A percentile compares a stretch with the other conserved stretches of the same genome.
Conservation (phyloP, 2,888 invertebrate species). For the Liposcelis brunnea region DNA sequence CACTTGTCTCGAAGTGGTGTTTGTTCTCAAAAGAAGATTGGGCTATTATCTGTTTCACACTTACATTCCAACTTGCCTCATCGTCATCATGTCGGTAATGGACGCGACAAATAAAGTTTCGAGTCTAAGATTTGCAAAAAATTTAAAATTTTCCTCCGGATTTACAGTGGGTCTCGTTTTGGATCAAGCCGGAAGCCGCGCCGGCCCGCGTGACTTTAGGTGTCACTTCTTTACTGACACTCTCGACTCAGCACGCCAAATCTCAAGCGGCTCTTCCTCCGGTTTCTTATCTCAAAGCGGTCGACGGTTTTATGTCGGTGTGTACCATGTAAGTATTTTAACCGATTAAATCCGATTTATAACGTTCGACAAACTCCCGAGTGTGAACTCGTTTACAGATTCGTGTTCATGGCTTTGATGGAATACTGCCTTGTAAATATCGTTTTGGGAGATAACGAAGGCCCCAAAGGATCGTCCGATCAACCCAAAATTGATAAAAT, state of each 20-base stretch:
- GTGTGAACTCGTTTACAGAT: constrained; percentile 29
- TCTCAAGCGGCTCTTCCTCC: constrained; percentile 85
- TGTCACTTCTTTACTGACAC: constrained; percentile 72
- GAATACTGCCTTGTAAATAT: constrained; percentile 83
- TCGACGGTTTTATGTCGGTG: constrained; percentile 84
- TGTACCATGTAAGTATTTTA: constrained; percentile 54
- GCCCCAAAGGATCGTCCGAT: constrained; percentile 32
- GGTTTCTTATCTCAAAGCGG: constrained; percentile 83
- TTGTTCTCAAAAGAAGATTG: constrained; percentile 70
- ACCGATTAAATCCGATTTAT: too few relatives aligned
- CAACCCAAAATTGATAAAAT: constrained; percentile 34
- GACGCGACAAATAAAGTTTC: constrained; percentile 1
- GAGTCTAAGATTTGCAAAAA: too few relatives aligned
- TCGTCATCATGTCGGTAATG: constrained; percentile 85
- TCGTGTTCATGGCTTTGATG: constrained; percentile 88
- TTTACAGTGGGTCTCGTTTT: constrained; percentile 81
- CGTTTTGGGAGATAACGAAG: constrained; percentile 55
- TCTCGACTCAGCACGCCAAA: constrained; percentile 85
- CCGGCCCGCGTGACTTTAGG: constrained; percentile 85
- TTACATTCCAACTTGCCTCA: constrained; percentile 83
- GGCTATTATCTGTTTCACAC: constrained; percentile 89
- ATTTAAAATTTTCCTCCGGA: too few relatives aligned
- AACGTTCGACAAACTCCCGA: background rate
- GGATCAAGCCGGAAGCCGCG: constrained; percentile 89
- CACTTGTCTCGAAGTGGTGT: constrained; percentile 79